Conservation (phyloP, 2,888 invertebrate genomes). For the Aquatica leii region DNA sequence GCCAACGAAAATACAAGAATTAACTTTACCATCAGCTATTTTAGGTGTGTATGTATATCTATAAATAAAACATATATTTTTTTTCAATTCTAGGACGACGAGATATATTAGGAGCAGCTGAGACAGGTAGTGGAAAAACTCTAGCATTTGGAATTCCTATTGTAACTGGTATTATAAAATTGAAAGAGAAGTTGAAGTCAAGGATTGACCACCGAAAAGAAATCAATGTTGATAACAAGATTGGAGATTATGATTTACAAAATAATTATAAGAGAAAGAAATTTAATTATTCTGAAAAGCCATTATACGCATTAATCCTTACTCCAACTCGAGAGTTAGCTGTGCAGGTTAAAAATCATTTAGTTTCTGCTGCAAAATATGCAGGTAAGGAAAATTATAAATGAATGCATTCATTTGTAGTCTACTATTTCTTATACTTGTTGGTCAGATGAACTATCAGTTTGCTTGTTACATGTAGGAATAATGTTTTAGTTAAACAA, state of each 20-base stretch:
- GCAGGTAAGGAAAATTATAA: slow-evolving; percentile 64
- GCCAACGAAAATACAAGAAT: slow-evolving; percentile 90
- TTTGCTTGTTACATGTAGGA: too few species aligned
- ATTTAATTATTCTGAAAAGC: slow-evolving; percentile 55
- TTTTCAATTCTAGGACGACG: slow-evolving; percentile 64
- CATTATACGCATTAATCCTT: slow-evolving; percentile 84
- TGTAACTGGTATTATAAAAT: slow-evolving; percentile 80
- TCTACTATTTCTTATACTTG: too few species aligned
- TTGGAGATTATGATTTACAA: slow-evolving; percentile 5
- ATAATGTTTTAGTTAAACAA: too few species aligned
- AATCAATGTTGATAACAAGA: background rate
- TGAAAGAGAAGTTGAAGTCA: slow-evolving; percentile 43
- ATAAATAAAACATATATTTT: background rate
- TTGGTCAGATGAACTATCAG: too few species aligned
- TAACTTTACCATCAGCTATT: slow-evolving; percentile 84
- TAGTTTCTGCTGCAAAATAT: slow-evolving; percentile 80
- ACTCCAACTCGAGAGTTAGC: slow-evolving; percentile 97
- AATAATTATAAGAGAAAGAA: background rate
- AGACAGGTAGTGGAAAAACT: slow-evolving; percentile 99
- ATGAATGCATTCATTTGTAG: background rate
- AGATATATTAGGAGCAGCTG: slow-evolving; percentile 98
- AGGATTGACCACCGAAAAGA: background rate
- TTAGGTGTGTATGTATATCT: slow-evolving; percentile 66
- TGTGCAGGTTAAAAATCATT: slow-evolving; percentile 90
- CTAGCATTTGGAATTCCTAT: slow-evolving; percentile 97